Evolutionary conservation across 2,888 invertebrate genomes (phyloP).

Genomic region (Agonum fuliginosum): DNA sequence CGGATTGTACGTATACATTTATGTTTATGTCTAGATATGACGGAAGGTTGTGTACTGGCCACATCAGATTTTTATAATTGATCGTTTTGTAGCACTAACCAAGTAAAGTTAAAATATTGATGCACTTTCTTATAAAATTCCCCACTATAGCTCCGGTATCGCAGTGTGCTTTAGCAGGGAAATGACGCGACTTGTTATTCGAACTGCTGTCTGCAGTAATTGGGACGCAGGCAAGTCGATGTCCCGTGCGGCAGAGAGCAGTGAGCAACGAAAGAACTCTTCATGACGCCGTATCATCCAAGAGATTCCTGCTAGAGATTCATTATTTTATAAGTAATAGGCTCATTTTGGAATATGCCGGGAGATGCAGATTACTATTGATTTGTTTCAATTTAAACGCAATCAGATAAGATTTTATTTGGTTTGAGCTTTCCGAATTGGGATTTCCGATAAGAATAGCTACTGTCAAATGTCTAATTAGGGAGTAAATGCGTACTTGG

Average conservation of each 20-base stretch:
- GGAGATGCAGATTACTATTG: background rate
- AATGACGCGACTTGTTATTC: conserved; percentile 5
- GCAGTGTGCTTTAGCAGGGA: background rate
- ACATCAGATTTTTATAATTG: too few relatives aligned
- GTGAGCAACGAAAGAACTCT: conserved; percentile 16
- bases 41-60: too few relatives aligned
- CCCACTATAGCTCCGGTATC: background rate
- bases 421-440: too few relatives aligned
- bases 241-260: background rate
- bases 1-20: too few relatives aligned
- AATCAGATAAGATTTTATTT: too few relatives aligned
- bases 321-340: conserved; percentile 10
- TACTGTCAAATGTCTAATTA: too few relatives aligned
- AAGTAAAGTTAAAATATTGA: too few relatives aligned
- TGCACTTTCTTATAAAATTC: background rate
- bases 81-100: too few relatives aligned
- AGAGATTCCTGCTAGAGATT: background rate
- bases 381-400: background rate
- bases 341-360: conserved; percentile 39
- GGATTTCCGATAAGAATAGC: too few relatives aligned
- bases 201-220: conserved; percentile 5
- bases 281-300: conserved; percentile 13
- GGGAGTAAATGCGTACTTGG: too few relatives aligned
- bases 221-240: background rate
- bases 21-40: too few relatives aligned